These are phyloP conservation scores for Oryzias sinensis DNA, from an alignment of 2,797 vertebrate genomes.

Conservation along the genomic window DNA sequence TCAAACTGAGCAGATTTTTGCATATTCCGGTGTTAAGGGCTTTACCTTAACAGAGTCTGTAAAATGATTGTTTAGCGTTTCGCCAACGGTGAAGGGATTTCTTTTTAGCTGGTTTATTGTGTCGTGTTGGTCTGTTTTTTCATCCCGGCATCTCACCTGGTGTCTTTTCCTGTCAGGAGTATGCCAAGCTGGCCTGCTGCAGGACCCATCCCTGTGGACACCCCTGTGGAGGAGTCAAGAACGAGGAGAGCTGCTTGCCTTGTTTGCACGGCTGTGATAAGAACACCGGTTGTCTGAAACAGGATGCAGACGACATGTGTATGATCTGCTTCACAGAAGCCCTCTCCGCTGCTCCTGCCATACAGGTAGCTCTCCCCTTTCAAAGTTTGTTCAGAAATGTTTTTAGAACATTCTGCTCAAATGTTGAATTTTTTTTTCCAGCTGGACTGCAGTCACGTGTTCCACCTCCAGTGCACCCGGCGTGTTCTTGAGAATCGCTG, in stretches of 20 bases:
- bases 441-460: constrained; percentile 98
- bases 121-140: too few species aligned
- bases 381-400: too few species aligned
- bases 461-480: constrained; percentile 96
- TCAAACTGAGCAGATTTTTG: too few species aligned
- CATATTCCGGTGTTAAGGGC: too few species aligned
- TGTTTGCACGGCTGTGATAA: constrained; percentile 97
- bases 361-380: constrained; percentile 82
- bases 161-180: constrained; percentile 79
- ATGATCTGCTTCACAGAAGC: constrained; percentile 99
- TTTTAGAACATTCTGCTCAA: neutral
- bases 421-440: constrained; percentile 44
- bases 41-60: too few species aligned
- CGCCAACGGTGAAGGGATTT: too few species aligned
- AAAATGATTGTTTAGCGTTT: too few species aligned
- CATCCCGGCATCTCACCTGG: too few species aligned
- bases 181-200: constrained; percentile 94
- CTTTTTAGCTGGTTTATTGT: too few species aligned
- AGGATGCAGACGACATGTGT: constrained; percentile 99
- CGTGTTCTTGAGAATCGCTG: constrained; percentile 97
- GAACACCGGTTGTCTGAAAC: constrained; percentile 87
- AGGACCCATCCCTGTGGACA: constrained; percentile 96
- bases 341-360: constrained; percentile 94
- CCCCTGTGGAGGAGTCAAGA: constrained; percentile 94
- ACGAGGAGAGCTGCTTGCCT: constrained; percentile 91